Evolutionary conservation across 2,888 invertebrate species (phyloP), one percentile per base, ranked within the genome.

Genomic region (Lottia gigantea): DNA sequence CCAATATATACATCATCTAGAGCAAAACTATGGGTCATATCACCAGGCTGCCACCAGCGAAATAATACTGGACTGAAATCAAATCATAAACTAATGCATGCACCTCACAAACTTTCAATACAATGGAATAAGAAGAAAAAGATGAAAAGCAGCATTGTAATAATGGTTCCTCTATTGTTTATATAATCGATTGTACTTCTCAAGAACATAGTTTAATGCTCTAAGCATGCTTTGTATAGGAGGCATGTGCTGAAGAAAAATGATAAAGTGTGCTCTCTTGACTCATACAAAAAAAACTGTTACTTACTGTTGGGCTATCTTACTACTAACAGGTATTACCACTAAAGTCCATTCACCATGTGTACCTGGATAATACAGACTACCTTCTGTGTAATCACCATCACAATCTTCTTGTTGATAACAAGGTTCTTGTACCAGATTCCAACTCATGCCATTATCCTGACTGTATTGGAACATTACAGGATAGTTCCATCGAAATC

Each of bases 1-100:
- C 89, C 89, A 61, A 89, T 84, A 74, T 88, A 87, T 23, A 89
- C 82, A 76, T 88, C 86, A 77, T 86, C 85, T 47, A 89, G 77
- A n/a, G 86, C 87, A 82, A 88, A 88, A 71, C 82, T 84, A 71
- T 80, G 79, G 8, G 78, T 74, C 64, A 81, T 79, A 7, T 84
- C 86, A 14, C 86, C 86, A 65, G 80, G 83, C 76, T 86, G 85
- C 83, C 83, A 82, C 87, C 87, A 85, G 2, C 83, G 79, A 49
- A 88, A 72, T 64, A 85, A 76, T 12, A 82, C 75, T 45, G 84
- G 82, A 67, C 86, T 86, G 80, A 11, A 77, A 76, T 26, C 26
- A 46, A 63, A 45, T 40, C 11, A 40, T 8, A 40, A 11, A 6
- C 6, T 40, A 40, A 8, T 40, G 40, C 7, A 6, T 11, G 40